Conservation (phyloP, 2,888 invertebrate genomes). For the Aporophyla nigra region DNA sequence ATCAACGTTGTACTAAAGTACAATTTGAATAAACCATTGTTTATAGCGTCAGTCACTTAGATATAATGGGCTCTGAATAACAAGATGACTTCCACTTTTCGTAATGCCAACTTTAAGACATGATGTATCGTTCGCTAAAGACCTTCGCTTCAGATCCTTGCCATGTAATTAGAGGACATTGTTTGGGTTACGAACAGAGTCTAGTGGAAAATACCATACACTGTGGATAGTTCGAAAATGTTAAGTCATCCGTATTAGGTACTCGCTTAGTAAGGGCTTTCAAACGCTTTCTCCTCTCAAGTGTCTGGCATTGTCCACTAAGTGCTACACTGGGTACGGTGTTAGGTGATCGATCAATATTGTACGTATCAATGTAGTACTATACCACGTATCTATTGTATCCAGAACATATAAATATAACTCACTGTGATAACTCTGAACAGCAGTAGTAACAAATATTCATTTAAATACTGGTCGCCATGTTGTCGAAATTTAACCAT, state of each 20-base stretch:
- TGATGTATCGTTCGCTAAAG: slow-evolving; percentile 72
- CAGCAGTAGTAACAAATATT: not conserved
- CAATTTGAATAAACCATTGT: slow-evolving; percentile 59
- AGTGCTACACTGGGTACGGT: slow-evolving; percentile 44
- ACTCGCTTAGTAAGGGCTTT: slow-evolving; percentile 50
- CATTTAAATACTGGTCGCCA: not conserved
- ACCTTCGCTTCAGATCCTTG: slow-evolving; percentile 72
- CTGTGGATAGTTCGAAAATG: slow-evolving; percentile 56
- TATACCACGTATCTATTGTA: not conserved
- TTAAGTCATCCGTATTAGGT: slow-evolving; percentile 60
- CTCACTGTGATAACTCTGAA: not conserved
- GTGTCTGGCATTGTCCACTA: slow-evolving; percentile 49
- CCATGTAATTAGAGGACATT: slow-evolving; percentile 79
- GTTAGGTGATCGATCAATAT: slow-evolving; percentile 42
- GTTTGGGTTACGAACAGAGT: slow-evolving; percentile 70
- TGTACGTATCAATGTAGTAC: not conserved
- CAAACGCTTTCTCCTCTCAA: slow-evolving; percentile 56
- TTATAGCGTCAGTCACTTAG: slow-evolving; percentile 53
- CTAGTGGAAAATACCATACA: slow-evolving; percentile 31
- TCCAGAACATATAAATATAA: slow-evolving; percentile 6
- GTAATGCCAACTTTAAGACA: slow-evolving; percentile 71
- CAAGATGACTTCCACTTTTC: slow-evolving; percentile 75
- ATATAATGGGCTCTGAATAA: slow-evolving; percentile 58
- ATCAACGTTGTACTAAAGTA: slow-evolving; percentile 34
- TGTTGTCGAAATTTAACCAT: no score